Conservation (phyloP, 2,888 invertebrate species). For the Drosophila multiciliata region DNA sequence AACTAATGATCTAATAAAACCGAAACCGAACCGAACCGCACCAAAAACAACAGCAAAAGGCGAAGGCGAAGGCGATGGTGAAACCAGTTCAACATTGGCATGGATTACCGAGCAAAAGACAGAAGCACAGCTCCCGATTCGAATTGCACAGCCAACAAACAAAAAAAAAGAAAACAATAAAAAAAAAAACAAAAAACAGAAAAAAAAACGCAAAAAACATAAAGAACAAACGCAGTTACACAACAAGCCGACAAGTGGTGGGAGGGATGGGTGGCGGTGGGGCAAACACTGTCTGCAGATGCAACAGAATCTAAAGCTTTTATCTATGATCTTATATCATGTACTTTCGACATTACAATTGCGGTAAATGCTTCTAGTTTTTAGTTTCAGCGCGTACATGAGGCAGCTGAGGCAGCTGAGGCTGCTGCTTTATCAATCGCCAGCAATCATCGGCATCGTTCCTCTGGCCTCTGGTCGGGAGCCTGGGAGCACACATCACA, state of each 20-base stretch:
- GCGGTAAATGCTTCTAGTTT: conserved; percentile 85
- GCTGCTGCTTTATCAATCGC: conserved; percentile 73
- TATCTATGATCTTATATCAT: conserved; percentile 85
- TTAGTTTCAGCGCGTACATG: conserved; percentile 84
- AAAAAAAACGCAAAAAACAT: conserved; percentile 75
- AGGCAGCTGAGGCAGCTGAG: conserved; percentile 59
- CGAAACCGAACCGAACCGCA: conserved; percentile 65
- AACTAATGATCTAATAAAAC: conserved; percentile 84
- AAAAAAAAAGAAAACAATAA: not conserved
- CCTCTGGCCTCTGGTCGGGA: conserved; percentile 11
- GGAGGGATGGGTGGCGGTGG: conserved; percentile 6
- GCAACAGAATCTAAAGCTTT: conserved; percentile 79
- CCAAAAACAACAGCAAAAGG: conserved; percentile 55
- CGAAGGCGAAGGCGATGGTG: conserved; percentile 29
- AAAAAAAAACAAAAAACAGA: conserved; percentile 45
- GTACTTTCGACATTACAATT: conserved; percentile 85
- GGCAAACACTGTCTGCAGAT: conserved; percentile 58
- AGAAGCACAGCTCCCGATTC: conserved; percentile 72
- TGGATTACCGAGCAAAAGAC: conserved; percentile 65
- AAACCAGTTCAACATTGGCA: conserved; percentile 70
- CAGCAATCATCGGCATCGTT: conserved; percentile 74
- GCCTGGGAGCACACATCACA: conserved; percentile 22
- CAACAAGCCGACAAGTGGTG: conserved; percentile 76
- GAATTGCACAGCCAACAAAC: conserved; percentile 27
- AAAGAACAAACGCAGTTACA: conserved; percentile 75